phyloP scores from a whole-genome alignment of 2,113 vertebrate species.

The Brienomyrus longianalis region DNA sequence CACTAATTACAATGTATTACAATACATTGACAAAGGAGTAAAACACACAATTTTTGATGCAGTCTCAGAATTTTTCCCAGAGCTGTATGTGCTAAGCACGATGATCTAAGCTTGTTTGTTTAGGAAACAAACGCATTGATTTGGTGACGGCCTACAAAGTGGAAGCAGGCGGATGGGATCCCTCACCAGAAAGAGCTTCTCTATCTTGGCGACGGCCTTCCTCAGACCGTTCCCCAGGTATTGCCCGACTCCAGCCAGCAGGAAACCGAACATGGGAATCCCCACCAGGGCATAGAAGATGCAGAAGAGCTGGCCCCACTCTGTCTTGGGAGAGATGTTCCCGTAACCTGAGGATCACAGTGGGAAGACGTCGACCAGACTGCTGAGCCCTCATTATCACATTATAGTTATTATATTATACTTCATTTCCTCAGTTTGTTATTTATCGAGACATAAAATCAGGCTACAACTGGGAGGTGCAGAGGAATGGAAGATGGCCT shows the following conservation, averaged over 20 bases:
- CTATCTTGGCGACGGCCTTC: slow-evolving; percentile 71
- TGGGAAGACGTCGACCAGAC: neutral
- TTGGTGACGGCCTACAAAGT: neutral
- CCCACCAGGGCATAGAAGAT: slow-evolving; percentile 82
- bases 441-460: neutral
- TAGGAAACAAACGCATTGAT: neutral
- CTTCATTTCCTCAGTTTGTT: neutral
- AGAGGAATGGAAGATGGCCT: neutral
- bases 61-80: too few relatives aligned
- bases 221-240: slow-evolving; percentile 76
- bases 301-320: slow-evolving; percentile 76
- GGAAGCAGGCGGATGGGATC: neutral
- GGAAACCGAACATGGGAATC: slow-evolving; percentile 79
- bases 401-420: neutral
- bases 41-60: too few relatives aligned
- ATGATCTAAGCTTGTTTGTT: neutral
- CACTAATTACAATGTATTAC: too few relatives aligned
- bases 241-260: slow-evolving; percentile 80
- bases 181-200: slow-evolving; percentile 77
- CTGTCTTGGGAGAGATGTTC: slow-evolving; percentile 75
- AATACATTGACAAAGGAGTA: too few relatives aligned
- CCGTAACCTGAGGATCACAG: slow-evolving; percentile 67
- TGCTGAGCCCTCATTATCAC: neutral
- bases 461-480: neutral
- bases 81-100: neutral